Evolutionary conservation across 2,797 vertebrate species (phyloP), one percentile per base, ranked within the genome.

Genomic region (Malacoctenus gilli): DNA sequence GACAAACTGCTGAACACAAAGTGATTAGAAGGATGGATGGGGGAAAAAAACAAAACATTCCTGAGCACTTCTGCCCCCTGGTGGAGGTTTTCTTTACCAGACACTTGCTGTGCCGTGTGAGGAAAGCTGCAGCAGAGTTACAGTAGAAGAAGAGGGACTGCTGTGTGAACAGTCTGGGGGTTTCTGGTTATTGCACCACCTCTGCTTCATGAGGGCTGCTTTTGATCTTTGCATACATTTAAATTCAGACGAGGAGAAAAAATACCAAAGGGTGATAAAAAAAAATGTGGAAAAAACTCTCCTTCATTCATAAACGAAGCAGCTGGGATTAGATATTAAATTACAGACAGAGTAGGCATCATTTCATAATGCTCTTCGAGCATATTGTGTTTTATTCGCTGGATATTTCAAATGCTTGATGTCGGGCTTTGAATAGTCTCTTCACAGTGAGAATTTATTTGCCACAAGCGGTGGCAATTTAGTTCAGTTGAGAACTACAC

Each of bases 31-130:
- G 55, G 42, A 42, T 15, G 35, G 18, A 5, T 11, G 5, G 14
- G 5, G 52, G 4, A n/a, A 49, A 31, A 49, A 60, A 50, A 54
- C 49, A 58, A 77, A 40, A 53, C 73, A 72, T 64, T 72, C 60
- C 80, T 77, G 82, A 89, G 75, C 85, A 88, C 88, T 91, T 69
- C 86, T 92, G 92, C 90, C 91, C 91, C 87, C 91, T 92, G 78
- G 85, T 91, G 91, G 89, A 52, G 12, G 20, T 69, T 79, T 58
- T 59, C 46, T n/a, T n/a, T n/a, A 56, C 69, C 9, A 75, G 6
- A 54, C 59, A 19, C 38, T 32, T 52, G 22, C 13, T 49, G 55
- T 21, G 14, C 22, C 13, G 18, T 37, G 30, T 16, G 8, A 34
- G n/a, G 44, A 18, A 25, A 42, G 64, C 42, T 68, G 48, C 23